These are phyloP conservation scores for Drosophila asahinai DNA, from an alignment of 1,140 invertebrate genomes.

Conservation along the genomic window DNA sequence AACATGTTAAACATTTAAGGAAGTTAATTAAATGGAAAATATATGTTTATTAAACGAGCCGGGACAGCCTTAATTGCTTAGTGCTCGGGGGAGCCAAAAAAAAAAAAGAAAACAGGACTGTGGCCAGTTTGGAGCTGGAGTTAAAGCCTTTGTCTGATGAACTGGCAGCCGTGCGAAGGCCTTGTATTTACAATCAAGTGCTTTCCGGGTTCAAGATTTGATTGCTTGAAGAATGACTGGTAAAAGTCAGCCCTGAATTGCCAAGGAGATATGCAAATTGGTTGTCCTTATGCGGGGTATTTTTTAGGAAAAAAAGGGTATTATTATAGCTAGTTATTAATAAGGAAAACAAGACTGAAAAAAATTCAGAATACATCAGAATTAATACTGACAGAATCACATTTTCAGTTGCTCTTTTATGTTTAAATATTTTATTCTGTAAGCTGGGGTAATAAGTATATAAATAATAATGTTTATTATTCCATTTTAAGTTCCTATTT, in stretches of 20 bases:
- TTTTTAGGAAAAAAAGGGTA: background rate
- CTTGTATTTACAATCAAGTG: constrained; percentile 32
- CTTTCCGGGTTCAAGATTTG: constrained; percentile 41
- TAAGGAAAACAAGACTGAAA: too few species aligned
- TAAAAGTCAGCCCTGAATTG: constrained; percentile 15
- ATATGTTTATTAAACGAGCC: constrained; percentile 77
- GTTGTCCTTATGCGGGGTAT: background rate
- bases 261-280: constrained; percentile 29
- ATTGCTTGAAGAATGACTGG: constrained; percentile 42
- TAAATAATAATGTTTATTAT: background rate
- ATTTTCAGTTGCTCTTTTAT: background rate
- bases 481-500: background rate
- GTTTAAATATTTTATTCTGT: background rate
- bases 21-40: constrained; percentile 83
- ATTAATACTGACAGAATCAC: background rate
- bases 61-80: constrained; percentile 67
- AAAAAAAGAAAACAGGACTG: constrained; percentile 44
- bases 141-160: constrained; percentile 45
- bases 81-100: constrained; percentile 40
- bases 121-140: constrained; percentile 8
- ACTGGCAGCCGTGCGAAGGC: constrained; percentile 30
- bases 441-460: background rate
- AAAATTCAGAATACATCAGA: background rate
- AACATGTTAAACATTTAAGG: constrained; percentile 76
- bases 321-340: too few species aligned